phyloP scores from a whole-genome alignment of 2,888 invertebrate genomes.

The Eilema griseolum region DNA sequence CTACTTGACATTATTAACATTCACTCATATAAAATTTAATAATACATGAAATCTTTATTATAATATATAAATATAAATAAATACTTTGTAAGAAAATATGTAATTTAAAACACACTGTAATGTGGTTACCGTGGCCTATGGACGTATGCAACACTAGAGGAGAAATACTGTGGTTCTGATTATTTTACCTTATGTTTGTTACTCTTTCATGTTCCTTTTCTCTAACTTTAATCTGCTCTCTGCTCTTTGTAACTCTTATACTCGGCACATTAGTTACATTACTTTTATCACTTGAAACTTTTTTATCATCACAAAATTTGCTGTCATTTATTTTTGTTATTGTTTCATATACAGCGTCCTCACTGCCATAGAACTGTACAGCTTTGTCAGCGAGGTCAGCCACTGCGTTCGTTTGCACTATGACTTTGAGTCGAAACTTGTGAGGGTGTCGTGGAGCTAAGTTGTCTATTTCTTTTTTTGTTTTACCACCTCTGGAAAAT shows the following conservation, averaged over 20 bases:
- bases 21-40: no score
- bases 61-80: no score
- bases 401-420: slow-evolving; percentile 64
- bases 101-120: no score
- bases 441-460: slow-evolving; percentile 82
- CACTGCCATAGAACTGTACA: slow-evolving; percentile 62
- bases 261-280: not conserved
- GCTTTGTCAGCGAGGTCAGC: slow-evolving; percentile 56
- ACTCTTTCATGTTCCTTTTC: not conserved
- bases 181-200: not conserved
- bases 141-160: no score
- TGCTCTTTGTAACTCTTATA: not conserved
- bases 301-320: slow-evolving; percentile 14
- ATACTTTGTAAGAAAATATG: no score
- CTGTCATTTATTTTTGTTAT: slow-evolving; percentile 39
- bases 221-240: not conserved
- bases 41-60: no score
- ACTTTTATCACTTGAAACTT: not conserved
- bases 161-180: no score
- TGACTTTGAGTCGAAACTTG: slow-evolving; percentile 77
- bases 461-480: slow-evolving; percentile 72
- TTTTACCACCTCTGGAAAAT: slow-evolving; percentile 77
- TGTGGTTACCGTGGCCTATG: no score
- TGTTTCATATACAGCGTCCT: slow-evolving; percentile 50
- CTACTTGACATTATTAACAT: no score